A percentile compares a stretch with the other conserved stretches of the same genome.
Conservation (phyloP, 2,113 vertebrate genomes). For the Paracanthobrama guichenoti region DNA sequence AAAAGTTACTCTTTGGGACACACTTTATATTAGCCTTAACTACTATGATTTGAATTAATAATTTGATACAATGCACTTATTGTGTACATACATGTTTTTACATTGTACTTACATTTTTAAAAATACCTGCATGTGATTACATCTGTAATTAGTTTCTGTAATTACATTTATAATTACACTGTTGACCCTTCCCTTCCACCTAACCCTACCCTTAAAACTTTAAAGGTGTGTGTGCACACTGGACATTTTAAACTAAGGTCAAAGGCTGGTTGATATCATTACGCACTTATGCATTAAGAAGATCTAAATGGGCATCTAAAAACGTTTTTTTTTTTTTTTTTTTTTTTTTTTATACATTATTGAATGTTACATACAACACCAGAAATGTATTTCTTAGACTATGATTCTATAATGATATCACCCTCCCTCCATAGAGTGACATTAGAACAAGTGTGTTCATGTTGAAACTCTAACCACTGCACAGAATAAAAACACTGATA, state of each 20-base stretch:
- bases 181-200: no score
- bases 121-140: no score
- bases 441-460: conserved; percentile 37
- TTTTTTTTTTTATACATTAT: not conserved
- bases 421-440: conserved; percentile 22
- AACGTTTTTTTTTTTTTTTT: no score
- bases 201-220: not conserved
- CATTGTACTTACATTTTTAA: no score
- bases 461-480: conserved; percentile 34
- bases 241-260: conserved; percentile 48
- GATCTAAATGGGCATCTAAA: not conserved
- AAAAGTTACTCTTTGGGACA: conserved; percentile 13
- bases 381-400: conserved; percentile 18
- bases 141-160: no score
- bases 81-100: no score
- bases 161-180: no score
- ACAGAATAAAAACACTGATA: conserved; percentile 2
- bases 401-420: conserved; percentile 21
- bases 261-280: conserved; percentile 49
- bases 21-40: no score
- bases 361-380: conserved; percentile 25
- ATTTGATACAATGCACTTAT: no score
- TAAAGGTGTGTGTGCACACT: not conserved
- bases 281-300: conserved; percentile 42
- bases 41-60: no score